Evolutionary conservation across 2,888 invertebrate genomes (phyloP).

Genomic region (Volucella inflata): DNA sequence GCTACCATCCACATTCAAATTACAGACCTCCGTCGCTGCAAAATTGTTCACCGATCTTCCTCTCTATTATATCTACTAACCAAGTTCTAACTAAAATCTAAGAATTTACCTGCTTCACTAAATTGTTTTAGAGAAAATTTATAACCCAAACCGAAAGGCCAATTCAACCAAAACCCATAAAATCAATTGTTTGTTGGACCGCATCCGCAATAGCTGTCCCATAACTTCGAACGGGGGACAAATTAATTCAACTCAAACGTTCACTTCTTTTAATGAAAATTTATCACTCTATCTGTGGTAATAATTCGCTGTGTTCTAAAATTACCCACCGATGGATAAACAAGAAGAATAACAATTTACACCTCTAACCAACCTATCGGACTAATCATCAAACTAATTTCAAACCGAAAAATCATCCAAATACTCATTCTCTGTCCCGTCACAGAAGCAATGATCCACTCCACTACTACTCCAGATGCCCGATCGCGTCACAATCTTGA

Average conservation of each 20-base stretch:
- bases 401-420: conserved; percentile 37
- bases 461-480: conserved; percentile 22
- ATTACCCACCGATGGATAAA: conserved; percentile 7
- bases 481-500: conserved; percentile 53
- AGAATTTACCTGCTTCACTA: background rate
- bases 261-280: conserved; percentile 68
- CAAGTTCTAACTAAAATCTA: too few relatives aligned
- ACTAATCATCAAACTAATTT: conserved; percentile 61
- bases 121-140: conserved; percentile 19
- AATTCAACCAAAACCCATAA: conserved; percentile 23
- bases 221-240: conserved; percentile 17
- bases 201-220: conserved; percentile 14
- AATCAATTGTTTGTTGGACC: conserved; percentile 41
- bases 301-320: conserved; percentile 38
- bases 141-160: background rate
- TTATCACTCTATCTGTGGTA: conserved; percentile 61
- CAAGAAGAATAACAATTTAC: conserved; percentile 41
- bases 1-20: too few relatives aligned
- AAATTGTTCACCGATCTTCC: too few relatives aligned
- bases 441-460: conserved; percentile 29
- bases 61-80: too few relatives aligned
- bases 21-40: too few relatives aligned
- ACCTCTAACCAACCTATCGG: conserved; percentile 42
- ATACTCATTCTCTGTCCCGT: background rate
- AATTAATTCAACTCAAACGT: conserved; percentile 37